Percentiles rank a stretch among this genome's conserved stretches.
phyloP scores from a whole-genome alignment of 2,113 vertebrate genomes.

The Vimba vimba region DNA sequence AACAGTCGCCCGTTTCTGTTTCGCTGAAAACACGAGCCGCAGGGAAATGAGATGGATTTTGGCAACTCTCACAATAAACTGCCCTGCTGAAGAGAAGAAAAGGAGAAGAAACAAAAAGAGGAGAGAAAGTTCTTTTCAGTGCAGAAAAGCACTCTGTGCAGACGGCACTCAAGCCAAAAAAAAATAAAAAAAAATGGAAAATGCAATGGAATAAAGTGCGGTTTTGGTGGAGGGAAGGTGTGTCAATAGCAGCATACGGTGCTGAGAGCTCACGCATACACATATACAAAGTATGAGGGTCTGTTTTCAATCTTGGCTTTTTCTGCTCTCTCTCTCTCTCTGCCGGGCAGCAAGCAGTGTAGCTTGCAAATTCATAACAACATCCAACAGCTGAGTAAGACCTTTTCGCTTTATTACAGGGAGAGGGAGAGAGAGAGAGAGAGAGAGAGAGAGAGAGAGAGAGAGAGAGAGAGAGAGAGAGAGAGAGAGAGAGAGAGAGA shows the following conservation, averaged over 20 bases:
- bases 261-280: conserved; percentile 14
- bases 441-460: conserved; percentile 22
- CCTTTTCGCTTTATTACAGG: conserved; percentile 59
- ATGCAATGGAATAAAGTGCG: conserved; percentile 15
- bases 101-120: conserved; percentile 22
- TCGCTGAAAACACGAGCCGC: conserved; percentile 42
- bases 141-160: background rate
- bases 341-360: conserved; percentile 40
- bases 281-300: background rate
- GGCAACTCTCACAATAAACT: conserved; percentile 31
- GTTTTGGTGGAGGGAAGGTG: conserved; percentile 42
- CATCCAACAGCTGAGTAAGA: conserved; percentile 64
- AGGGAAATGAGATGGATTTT: conserved; percentile 32
- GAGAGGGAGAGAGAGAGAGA: conserved; percentile 24
- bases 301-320: conserved; percentile 30
- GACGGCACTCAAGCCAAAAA: background rate
- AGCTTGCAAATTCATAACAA: conserved; percentile 58
- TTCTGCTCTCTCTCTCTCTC: conserved; percentile 46
- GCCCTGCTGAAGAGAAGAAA: conserved; percentile 29
- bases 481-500: background rate
- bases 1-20: conserved; percentile 40
- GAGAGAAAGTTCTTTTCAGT: conserved; percentile 11
- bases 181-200: background rate
- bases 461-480: background rate
- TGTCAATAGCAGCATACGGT: conserved; percentile 1